Conservation (phyloP, 2,888 invertebrate species). For the Balanococcus diminutus region DNA sequence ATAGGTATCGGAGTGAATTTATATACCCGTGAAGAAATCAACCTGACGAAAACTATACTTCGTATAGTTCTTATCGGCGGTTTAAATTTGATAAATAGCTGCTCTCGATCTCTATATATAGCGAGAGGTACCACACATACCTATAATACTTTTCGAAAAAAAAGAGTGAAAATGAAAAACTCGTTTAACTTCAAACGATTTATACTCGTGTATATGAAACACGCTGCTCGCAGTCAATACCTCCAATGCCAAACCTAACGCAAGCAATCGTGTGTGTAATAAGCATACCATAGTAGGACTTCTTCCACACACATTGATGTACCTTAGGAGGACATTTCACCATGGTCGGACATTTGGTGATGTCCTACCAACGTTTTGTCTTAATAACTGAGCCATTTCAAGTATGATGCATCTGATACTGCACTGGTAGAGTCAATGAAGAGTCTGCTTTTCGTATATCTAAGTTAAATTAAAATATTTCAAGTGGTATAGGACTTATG, state of each 20-base stretch:
- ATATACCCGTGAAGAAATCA: background rate
- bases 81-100: background rate
- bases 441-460: no score
- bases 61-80: background rate
- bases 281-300: no score
- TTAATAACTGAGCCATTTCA: no score
- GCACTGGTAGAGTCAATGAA: no score
- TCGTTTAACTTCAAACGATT: background rate
- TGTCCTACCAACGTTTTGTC: no score
- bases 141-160: background rate
- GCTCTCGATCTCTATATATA: background rate
- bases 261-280: no score
- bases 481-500: no score
- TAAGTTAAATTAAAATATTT: no score
- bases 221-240: background rate
- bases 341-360: no score
- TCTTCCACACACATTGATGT: no score
- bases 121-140: background rate
- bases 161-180: background rate
- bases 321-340: no score
- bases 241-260: background rate
- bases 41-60: background rate
- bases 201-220: background rate
- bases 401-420: no score
- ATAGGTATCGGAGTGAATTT: background rate